Base-by-base conservation (phyloP, 2,888 invertebrate species). In the Electrophaes corylata region DNA sequence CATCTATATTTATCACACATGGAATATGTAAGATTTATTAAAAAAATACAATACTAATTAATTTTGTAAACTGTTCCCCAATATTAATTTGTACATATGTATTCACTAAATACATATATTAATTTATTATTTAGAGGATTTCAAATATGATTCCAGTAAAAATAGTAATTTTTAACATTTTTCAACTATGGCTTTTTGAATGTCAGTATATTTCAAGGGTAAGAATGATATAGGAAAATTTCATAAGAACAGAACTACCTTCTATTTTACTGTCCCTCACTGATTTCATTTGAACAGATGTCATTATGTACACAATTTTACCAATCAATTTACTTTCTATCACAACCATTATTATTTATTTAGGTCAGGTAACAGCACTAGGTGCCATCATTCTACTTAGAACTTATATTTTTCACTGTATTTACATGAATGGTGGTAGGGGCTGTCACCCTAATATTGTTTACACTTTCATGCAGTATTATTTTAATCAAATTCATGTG, bases 401-500 rank as follows among this genome's bases (percentile, higher is more conserved):
- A n/a, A 6, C 37, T 37, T 3, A 37, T 16, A n/a, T 16, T 16
- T 3, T 37, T 16, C 16, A 37, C 16, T 16, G 16, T 8, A 16
- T 1, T 12, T 12, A 29, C 2, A 1, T 1, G 1, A 6, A 5
- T 10, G 16, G 37, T 16, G 4, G 16, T 3, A 16, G 8, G 8
- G 16, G 1, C 35, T 16, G 10, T 8, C 8, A 16, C 5, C 41
- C 19, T 12, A 19, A 46, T 49, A 20, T 35, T 29, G 26, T 37
- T 16, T 14, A 53, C 12, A 19, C n/a, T 19, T 44, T n/a, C 5
- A 23, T 62, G 51, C 50, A 57, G n/a, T 29, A 29, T 10, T 62
- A 57, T 45, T 58, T 64, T 20, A 62, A 18, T 23, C 19, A 39
- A 16, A 50, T 41, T 52, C 47, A 39, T 26, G 53, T 51, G 41